A percentile compares a stretch with the other conserved stretches of the same genome.
phyloP scores from a whole-genome alignment of 2,888 invertebrate species.

The Alviniconcha strummeri region DNA sequence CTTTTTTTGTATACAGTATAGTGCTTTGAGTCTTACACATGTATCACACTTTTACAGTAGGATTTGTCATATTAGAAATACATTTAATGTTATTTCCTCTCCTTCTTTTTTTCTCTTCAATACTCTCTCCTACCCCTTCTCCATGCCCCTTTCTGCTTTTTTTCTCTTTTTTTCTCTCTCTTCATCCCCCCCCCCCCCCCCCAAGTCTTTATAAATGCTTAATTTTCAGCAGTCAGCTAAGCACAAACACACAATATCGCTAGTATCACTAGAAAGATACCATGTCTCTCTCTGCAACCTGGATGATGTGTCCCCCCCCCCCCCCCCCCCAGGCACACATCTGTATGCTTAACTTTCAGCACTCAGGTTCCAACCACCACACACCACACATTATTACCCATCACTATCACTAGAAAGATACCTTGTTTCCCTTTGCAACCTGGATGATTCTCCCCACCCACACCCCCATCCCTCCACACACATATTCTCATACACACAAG shows the following conservation, averaged over 20 bases:
- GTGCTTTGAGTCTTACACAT: too few species aligned
- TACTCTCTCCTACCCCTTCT: too few species aligned
- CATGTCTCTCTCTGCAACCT: constrained; percentile 71
- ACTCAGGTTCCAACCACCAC: neutral
- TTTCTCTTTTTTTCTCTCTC: too few species aligned
- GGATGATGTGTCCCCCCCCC: constrained; percentile 48
- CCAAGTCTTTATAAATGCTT: too few species aligned
- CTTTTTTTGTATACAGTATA: neutral
- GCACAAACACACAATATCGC: too few species aligned
- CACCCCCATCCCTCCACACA: neutral
- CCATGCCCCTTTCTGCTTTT: too few species aligned
- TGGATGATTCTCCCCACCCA: constrained; percentile 53
- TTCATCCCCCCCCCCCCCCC: too few species aligned
- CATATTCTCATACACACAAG: neutral
- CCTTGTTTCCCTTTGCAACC: constrained; percentile 71
- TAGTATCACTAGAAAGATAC: constrained; percentile 44
- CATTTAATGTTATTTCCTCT: too few species aligned
- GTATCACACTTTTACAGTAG: too few species aligned
- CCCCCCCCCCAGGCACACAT: neutral
- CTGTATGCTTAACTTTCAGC: neutral
- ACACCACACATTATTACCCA: neutral
- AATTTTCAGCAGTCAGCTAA: too few species aligned
- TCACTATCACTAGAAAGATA: constrained; percentile 40
- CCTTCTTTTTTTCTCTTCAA: too few species aligned
- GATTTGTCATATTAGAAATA: too few species aligned